These are phyloP conservation scores for Antennarius maculatus DNA, from an alignment of 2,797 vertebrate genomes.

Conservation along the genomic window DNA sequence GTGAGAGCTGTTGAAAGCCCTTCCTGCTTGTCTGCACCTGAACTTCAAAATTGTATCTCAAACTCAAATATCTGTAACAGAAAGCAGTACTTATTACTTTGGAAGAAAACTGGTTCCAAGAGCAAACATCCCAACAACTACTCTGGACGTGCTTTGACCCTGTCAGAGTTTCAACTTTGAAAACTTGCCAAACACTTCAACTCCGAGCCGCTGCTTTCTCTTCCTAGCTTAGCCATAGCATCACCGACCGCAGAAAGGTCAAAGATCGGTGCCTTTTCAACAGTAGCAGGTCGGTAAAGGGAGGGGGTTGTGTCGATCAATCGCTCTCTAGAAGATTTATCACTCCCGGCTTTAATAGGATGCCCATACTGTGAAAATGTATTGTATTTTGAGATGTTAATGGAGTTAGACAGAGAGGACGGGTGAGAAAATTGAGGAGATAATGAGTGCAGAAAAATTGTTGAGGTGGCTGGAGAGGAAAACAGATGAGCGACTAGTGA, in stretches of 20 bases:
- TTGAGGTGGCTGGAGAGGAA: slow-evolving; percentile 15
- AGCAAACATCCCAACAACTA: slow-evolving; percentile 21
- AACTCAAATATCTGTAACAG: slow-evolving; percentile 2
- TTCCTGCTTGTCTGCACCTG: slow-evolving; percentile 4
- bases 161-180: slow-evolving; percentile 25
- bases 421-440: slow-evolving; percentile 6
- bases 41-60: slow-evolving; percentile 4
- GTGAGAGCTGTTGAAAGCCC: slow-evolving; percentile 17
- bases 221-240: slow-evolving; percentile 24
- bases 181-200: slow-evolving; percentile 32
- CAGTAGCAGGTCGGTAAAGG: slow-evolving; percentile 46
- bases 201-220: slow-evolving; percentile 18
- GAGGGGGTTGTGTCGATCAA: slow-evolving; percentile 54
- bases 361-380: slow-evolving; percentile 7
- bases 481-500: slow-evolving; percentile 18
- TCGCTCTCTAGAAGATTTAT: slow-evolving; percentile 56
- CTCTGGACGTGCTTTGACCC: slow-evolving; percentile 27
- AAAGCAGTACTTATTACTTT: slow-evolving; percentile 14
- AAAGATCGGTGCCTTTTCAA: slow-evolving; percentile 51
- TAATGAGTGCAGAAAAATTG: slow-evolving; percentile 12
- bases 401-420: slow-evolving; percentile 15
- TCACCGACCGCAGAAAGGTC: slow-evolving; percentile 53
- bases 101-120: slow-evolving; percentile 6
- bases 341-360: slow-evolving; percentile 38
- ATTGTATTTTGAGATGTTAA: slow-evolving; percentile 28